These are phyloP conservation scores for Clangula hyemalis DNA, from an alignment of 2,797 vertebrate genomes.

Conservation along the genomic window DNA sequence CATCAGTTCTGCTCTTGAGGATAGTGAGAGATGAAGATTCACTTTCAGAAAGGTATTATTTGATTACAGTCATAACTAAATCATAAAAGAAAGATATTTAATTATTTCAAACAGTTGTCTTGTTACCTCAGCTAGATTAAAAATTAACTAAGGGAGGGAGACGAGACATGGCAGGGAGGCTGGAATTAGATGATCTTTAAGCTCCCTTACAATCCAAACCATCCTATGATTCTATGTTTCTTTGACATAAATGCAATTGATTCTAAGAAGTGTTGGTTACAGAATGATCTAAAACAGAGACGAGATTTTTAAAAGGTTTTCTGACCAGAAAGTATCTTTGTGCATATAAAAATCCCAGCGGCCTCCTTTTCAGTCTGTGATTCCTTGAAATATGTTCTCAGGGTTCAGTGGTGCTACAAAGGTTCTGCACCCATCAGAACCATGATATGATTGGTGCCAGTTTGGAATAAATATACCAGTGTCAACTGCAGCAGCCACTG, in stretches of 20 bases:
- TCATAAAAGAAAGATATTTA: background rate
- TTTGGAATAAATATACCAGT: background rate
- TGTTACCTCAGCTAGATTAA: background rate
- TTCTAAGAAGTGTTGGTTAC: background rate
- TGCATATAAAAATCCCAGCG: fast-evolving
- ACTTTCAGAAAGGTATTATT: background rate
- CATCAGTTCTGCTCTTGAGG: background rate
- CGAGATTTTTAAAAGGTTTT: background rate
- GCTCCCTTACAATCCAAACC: no score
- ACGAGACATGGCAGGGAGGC: background rate
- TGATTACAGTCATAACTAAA: background rate
- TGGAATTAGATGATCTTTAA: no score
- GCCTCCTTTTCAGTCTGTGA: background rate
- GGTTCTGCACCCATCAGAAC: background rate
- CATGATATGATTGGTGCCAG: fast-evolving
- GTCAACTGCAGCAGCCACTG: background rate
- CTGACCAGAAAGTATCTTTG: background rate
- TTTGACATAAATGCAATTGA: background rate
- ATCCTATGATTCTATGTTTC: no score
- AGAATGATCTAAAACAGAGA: background rate
- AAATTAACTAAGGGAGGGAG: background rate
- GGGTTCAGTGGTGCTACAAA: background rate
- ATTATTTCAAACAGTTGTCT: background rate
- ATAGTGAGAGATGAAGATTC: background rate
- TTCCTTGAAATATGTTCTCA: background rate